Evolutionary conservation across 2,797 vertebrate genomes (phyloP), one percentile per base, ranked within the genome.

Genomic region (Hydrocynus forskahlii): DNA sequence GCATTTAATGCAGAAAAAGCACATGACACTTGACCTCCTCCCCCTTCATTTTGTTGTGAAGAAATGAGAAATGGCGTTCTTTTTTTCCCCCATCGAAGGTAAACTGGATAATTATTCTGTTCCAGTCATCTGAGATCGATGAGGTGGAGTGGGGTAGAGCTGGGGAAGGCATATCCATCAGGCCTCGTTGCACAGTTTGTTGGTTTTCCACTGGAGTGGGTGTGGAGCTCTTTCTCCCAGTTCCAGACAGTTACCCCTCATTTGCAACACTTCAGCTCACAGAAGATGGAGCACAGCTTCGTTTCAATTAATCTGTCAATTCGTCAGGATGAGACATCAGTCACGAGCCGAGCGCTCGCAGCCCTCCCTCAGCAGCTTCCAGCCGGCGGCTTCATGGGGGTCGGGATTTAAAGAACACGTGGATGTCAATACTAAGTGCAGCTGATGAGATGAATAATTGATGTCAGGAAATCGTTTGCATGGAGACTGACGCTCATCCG

Each of bases 271-370:
- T 91, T 91, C 85, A 89, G 92, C 87, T 89, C 63, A 81, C 81
- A 1, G 84, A 84, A 83, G 87, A 92, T 73, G 72, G 85, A 86
- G 83, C 70, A 62, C 86, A 86, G 88, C 76, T 85, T 85, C 63
- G 85, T 91, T 92, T 92, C 89, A 93, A 91, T 93, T 92, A 91
- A 90, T 86, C 88, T 79, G 59, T 92, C 90, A 92, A 92, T 92
- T 85, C 89, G 84, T 83, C 85, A 85, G 48, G 81, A 84, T 79
- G 75, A 88, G 83, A 87, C 84, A 85, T 92, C 89, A 83, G 83
- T 90, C 87, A 89, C 14, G 52, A 35, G 21, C 23, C 0, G 19
- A 10, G 35, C 19, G 19, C 59, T 50, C 21, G 23, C 69, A 29
- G 12, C 4, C 23, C 5, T 17, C 4, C 43, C 40, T 17, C 40